Conservation (phyloP, 1,140 invertebrate genomes). For the Drusus annulatus region DNA sequence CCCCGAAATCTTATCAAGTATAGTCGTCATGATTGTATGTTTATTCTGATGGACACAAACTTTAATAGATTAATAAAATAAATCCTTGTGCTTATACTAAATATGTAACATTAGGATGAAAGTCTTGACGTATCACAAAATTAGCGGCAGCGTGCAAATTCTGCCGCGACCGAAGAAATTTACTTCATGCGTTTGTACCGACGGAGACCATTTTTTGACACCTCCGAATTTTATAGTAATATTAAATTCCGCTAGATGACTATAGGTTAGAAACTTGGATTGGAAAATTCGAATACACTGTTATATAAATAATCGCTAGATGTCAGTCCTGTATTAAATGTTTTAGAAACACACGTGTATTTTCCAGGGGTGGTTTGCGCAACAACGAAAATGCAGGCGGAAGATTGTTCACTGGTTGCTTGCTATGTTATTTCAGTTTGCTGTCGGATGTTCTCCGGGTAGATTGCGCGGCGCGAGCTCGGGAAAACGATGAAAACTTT, state of each 20-base stretch:
- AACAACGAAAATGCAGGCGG: conserved; percentile 38
- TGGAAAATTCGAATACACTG: not conserved
- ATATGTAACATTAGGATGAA: not conserved
- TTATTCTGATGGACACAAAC: conserved; percentile 36
- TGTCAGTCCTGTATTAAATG: not conserved
- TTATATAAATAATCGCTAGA: not conserved
- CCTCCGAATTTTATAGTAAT: not conserved
- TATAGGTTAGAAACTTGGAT: not conserved
- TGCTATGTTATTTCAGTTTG: conserved; percentile 28
- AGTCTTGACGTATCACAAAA: conserved; percentile 50
- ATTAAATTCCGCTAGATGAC: not conserved
- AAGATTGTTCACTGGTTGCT: conserved; percentile 29
- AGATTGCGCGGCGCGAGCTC: conserved; percentile 17
- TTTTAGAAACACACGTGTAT: conserved; percentile 13
- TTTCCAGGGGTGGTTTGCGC: conserved; percentile 24
- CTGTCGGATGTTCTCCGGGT: conserved; percentile 28
- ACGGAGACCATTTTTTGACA: not conserved
- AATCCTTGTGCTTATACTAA: not conserved
- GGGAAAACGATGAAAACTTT: conserved; percentile 22
- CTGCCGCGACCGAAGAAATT: conserved; percentile 14
- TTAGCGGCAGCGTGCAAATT: conserved; percentile 45
- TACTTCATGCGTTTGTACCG: conserved; percentile 10
- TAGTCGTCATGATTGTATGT: conserved; percentile 84
- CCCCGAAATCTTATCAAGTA: conserved; percentile 96
- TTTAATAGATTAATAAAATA: not conserved